Conservation (phyloP, 2,113 vertebrate genomes). For the Atherinomorus stipes region DNA sequence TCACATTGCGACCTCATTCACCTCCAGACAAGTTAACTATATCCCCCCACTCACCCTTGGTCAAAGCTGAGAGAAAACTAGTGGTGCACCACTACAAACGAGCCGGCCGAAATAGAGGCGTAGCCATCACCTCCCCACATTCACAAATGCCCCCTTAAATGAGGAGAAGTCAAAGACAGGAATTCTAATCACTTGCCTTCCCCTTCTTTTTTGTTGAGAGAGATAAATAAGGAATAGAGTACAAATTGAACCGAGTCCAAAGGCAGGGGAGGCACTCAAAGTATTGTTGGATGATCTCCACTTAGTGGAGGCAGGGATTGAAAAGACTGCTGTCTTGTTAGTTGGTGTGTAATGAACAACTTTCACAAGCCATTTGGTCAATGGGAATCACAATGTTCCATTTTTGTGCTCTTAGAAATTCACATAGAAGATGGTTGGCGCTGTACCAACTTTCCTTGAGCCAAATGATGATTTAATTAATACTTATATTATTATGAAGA, state of each 20-base stretch:
- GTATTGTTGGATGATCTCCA: constrained; percentile 85
- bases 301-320: constrained; percentile 77
- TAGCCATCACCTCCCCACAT: constrained; percentile 81
- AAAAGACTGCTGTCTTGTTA: constrained; percentile 83
- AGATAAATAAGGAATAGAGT: constrained; percentile 79
- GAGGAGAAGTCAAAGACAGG: constrained; percentile 80
- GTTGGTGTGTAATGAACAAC: constrained; percentile 81
- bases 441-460: constrained; percentile 39
- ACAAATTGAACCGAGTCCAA: constrained; percentile 80
- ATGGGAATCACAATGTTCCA: constrained; percentile 75
- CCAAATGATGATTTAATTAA: constrained; percentile 72
- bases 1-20: constrained; percentile 61
- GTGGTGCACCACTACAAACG: constrained; percentile 67
- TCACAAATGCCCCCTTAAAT: constrained; percentile 79
- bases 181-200: constrained; percentile 82
- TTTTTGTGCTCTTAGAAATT: constrained; percentile 67
- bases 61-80: constrained; percentile 58
- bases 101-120: constrained; percentile 71
- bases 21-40: constrained; percentile 73
- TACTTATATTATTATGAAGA: constrained; percentile 65
- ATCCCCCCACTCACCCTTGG: constrained; percentile 46
- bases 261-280: constrained; percentile 72
- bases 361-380: constrained; percentile 84
- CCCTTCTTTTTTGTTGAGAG: constrained; percentile 75
- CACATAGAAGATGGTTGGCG: constrained; percentile 71